These are phyloP conservation scores for Lepidocyrtoides sp. DNA, from an alignment of 2,888 invertebrate species.

Conservation along the genomic window DNA sequence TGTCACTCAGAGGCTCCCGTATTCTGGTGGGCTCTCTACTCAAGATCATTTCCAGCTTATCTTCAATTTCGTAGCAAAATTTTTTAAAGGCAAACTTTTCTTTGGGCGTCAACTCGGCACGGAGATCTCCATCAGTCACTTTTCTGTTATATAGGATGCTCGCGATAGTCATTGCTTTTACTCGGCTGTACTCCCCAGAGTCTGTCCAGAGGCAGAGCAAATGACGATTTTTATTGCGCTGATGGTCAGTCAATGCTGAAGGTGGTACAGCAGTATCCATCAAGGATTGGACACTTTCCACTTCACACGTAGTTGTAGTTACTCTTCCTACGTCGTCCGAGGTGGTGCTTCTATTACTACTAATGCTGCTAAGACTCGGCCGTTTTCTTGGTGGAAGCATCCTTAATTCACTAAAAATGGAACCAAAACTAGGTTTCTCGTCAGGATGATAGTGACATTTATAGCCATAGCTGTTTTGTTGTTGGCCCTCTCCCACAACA, in stretches of 20 bases:
- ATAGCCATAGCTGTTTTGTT: too few species aligned
- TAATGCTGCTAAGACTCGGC: background rate
- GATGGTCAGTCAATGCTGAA: background rate
- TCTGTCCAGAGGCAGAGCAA: constrained; percentile 78
- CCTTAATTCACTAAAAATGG: constrained; percentile 5
- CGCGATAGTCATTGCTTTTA: constrained; percentile 80
- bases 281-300: background rate
- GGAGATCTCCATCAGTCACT: constrained; percentile 72
- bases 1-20: constrained; percentile 28
- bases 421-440: background rate
- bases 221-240: constrained; percentile 30
- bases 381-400: background rate
- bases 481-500: too few species aligned
- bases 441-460: background rate
- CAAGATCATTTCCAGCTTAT: constrained; percentile 61
- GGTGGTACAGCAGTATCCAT: background rate
- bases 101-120: constrained; percentile 57
- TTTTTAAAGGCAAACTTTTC: constrained; percentile 72
- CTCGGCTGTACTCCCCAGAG: constrained; percentile 74
- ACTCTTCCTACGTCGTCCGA: background rate
- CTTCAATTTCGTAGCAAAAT: constrained; percentile 75
- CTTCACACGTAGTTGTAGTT: too few species aligned
- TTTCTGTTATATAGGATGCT: constrained; percentile 73
- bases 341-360: background rate
- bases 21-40: background rate